Conservation (phyloP, 2,113 vertebrate genomes). For the Chaetops frenatus region DNA sequence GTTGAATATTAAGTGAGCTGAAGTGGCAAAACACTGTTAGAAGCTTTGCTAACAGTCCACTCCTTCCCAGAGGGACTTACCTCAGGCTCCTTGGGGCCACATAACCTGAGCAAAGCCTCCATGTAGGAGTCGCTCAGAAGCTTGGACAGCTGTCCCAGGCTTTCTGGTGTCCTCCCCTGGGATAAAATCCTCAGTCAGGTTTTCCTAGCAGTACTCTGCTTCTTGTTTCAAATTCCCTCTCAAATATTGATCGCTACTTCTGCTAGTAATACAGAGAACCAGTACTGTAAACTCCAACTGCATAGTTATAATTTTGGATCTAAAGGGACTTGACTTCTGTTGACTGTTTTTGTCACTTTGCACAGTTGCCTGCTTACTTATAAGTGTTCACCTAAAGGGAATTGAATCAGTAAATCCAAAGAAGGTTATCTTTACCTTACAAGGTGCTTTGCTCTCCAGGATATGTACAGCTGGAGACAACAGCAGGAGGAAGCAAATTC, state of each 20-base stretch:
- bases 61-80: background rate
- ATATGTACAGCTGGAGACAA: background rate
- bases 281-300: background rate
- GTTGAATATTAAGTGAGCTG: background rate
- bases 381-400: background rate
- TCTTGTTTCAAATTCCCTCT: background rate
- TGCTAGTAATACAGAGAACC: background rate
- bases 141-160: background rate
- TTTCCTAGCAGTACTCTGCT: background rate
- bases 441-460: constrained; percentile 30
- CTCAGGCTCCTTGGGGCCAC: background rate
- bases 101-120: background rate
- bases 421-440: background rate
- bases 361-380: background rate
- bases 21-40: background rate
- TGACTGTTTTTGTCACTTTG: background rate
- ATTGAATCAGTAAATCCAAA: background rate
- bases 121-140: background rate
- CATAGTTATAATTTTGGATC: background rate
- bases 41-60: background rate
- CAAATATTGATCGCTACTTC: background rate
- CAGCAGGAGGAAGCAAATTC: constrained; percentile 10
- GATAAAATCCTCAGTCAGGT: background rate
- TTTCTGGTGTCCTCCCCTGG: background rate
- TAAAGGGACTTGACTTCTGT: background rate